A percentile compares a stretch with the other conserved stretches of the same genome.
These are phyloP conservation scores for Carlito syrichta DNA, from an alignment of 2,113 vertebrate species.

Conservation along the genomic window DNA sequence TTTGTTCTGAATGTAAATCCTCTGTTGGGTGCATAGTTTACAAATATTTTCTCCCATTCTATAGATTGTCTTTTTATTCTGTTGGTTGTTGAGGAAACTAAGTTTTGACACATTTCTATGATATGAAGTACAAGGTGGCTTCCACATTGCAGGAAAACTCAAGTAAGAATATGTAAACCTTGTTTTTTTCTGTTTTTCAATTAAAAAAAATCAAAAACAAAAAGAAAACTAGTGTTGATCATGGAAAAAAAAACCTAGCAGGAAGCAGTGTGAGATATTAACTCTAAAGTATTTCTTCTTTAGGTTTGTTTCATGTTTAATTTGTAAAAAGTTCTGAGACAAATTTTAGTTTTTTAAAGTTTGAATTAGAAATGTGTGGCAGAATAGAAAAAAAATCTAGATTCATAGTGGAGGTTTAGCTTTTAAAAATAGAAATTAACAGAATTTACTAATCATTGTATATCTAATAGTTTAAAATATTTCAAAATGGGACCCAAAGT, in stretches of 20 bases:
- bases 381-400: slow-evolving; percentile 16
- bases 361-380: slow-evolving; percentile 9
- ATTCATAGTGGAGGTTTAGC: neutral
- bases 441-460: neutral
- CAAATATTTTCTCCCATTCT: neutral
- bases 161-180: neutral
- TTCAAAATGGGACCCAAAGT: neutral
- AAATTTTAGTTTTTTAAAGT: neutral
- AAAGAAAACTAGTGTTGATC: neutral
- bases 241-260: neutral
- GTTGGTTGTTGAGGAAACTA: neutral
- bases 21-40: neutral
- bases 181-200: neutral
- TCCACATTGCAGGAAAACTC: neutral
- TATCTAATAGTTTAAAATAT: slow-evolving; percentile 15
- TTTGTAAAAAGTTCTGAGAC: slow-evolving; percentile 13
- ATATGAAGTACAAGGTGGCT: neutral
- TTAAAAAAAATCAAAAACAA: neutral
- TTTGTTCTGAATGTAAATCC: neutral
- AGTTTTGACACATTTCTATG: slow-evolving; percentile 31
- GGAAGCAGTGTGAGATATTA: neutral
- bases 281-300: slow-evolving; percentile 1
- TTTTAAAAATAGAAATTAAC: slow-evolving; percentile 37
- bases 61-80: neutral
- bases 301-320: neutral